Evolutionary conservation across 2,888 invertebrate genomes (phyloP), one percentile per base, ranked within the genome.

Genomic region (Pheosia gnoma): DNA sequence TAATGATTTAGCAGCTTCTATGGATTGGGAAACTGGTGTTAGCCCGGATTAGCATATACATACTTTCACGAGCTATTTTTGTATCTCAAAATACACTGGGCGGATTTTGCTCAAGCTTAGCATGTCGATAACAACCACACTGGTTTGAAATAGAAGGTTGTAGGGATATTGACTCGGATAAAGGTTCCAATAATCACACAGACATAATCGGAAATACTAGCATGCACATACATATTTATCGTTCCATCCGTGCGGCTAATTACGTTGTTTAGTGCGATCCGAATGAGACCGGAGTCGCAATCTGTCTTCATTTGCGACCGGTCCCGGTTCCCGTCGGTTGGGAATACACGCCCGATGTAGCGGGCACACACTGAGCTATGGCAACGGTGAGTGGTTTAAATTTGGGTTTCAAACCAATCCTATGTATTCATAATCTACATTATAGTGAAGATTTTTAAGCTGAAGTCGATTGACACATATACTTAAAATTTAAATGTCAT

Each of bases 231-330:
- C 55, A 55, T 55, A 55, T 55, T 55, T 55, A 55, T 55, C 2
- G 55, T 9, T 1, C 37, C 10, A n/a, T 55, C 55, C 39, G 39
- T 38, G 39, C 39, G n/a, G 53, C 39, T 55, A 55, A 55, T 39
- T 39, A 55, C 55, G 13, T 39, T 55, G 39, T 55, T 38, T 55
- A 55, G 55, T 55, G 55, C 39, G 39, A 38, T 10, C 39, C 55
- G 39, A 55, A 55, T 39, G 39, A 55, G 39, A 38, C 37, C 10
- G 53, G 10, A 13, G n/a, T 39, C 55, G 38, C 55, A 13, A 55
- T 55, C 55, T 13, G 55, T 55, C 55, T 55, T 55, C 55, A 55
- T 55, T 55, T 55, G 55, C 55, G 55, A 39, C 38, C 13, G 39
- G 39, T 37, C 37, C 37, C 37, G 38, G 25, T 25, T 25, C 25